Evolutionary conservation across 2,797 vertebrate species (phyloP), one percentile per base, ranked within the genome.

Genomic region (Oceanodroma leucorhoa): DNA sequence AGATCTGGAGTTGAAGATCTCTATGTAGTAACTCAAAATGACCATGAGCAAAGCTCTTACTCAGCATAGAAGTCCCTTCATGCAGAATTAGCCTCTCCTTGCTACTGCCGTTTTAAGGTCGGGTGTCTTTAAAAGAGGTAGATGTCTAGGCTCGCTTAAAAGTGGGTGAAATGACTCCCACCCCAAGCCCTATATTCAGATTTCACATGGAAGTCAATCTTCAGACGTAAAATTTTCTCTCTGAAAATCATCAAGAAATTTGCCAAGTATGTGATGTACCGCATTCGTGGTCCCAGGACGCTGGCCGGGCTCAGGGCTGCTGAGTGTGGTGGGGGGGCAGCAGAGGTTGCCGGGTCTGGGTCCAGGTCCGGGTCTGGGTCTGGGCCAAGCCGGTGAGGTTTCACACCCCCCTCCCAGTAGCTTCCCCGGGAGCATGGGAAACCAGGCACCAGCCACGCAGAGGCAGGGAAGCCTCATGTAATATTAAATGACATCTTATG

Each of bases 191-290:
- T 75, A 17, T 38, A 64, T 61, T 57, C 32, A 67, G 36, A 64
- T 64, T 80, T 91, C 48, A 43, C 14, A 43, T 4, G 14, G 27
- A 91, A 91, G 22, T 51, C 67, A 40, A 34, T 34, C 38, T 78
- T 75, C 61, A 88, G 41, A 15, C 3, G 21, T 41, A 87, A 90
- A 57, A 73, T 40, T 34, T 83, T 70, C 45, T 71, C 21, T 50
- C 57, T 43, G 65, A 64, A 95, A 83, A 67, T 38, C 21, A 55
- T 10, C 0, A 19, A 58, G 60, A 58, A 40, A 77, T 75, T 29
- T 61, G 24, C 30, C 38, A 61, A 41, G 19, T 26, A 65, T 0
- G 0, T 23, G 53, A 57, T 14, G 13, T 18, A 32, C 9, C 2
- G 2, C 30, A 45, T 45, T 26, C 1, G 2, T 62, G n/a, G 6